Evolutionary conservation across 2,797 vertebrate species (phyloP), one percentile per base, ranked within the genome.

Genomic region (Spinus olivaceus): DNA sequence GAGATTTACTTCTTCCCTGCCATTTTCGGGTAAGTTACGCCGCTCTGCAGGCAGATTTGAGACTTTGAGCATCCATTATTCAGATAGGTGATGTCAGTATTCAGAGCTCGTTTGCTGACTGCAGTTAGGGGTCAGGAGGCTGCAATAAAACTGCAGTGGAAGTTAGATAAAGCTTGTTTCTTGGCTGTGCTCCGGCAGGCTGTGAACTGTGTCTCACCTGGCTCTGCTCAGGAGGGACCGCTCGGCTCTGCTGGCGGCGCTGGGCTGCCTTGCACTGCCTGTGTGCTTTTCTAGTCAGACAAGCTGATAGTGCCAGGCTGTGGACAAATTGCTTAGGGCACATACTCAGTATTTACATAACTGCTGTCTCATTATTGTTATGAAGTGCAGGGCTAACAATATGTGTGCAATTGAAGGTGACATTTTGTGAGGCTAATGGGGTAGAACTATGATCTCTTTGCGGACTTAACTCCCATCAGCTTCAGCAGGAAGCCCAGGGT

Each of bases 291-390:
- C 83, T 92, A 76, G 66, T 71, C 95, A 94, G 85, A 86, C 88
- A 91, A 79, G 95, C 91, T 94, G 92, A 88, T 73, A 35, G 94
- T 95, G 95, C 97, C 95, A 94, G 90, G 71, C 90, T 86, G 32
- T 61, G 95, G 97, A 97, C 97, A 96, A 95, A 96, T 95, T 92
- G 95, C 96, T 97, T 42, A 94, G 92, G 93, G 94, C 96, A 63
- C 66, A 65, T 78, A 61, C 33, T 93, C 95, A 83, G 39, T 96
- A 97, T 97, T 97, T 97, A 96, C 96, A 94, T 97, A 97, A 88
- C 85, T 93, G 95, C 93, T 90, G 81, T 91, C 97, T 97, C 97
- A 97, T 97, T 97, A 97, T 93, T 71, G 25, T 93, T 97, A 63
- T 86, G 91, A 95, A 96, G 86, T 8, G 78, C 93, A 96, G 97